These are phyloP conservation scores for Oeneis ivallda DNA, from an alignment of 2,888 invertebrate genomes.

Conservation along the genomic window DNA sequence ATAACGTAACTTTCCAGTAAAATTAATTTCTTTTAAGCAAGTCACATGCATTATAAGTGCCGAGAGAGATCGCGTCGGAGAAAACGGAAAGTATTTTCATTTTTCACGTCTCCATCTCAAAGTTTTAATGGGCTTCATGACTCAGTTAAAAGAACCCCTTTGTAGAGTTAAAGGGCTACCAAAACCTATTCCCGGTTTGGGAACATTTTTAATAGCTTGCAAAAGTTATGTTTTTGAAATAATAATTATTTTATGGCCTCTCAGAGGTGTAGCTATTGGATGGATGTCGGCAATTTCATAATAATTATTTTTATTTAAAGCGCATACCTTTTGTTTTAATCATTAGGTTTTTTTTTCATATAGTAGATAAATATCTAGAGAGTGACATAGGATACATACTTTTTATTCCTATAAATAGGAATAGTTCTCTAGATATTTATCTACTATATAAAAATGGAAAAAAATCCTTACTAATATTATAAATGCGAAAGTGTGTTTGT, in stretches of 20 bases:
- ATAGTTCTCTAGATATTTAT: too few species aligned
- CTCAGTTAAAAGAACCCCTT: conserved; percentile 37
- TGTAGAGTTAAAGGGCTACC: conserved; percentile 26
- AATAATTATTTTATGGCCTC: not conserved
- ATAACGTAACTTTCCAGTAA: not conserved
- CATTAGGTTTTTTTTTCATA: too few species aligned
- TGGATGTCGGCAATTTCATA: too few species aligned
- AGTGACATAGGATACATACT: too few species aligned
- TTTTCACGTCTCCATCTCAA: conserved; percentile 62
- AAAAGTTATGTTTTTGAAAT: conserved; percentile 9
- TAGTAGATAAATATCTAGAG: too few species aligned
- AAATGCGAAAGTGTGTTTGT: too few species aligned
- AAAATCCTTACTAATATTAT: too few species aligned
- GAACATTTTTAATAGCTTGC: conserved; percentile 12
- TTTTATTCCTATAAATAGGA: too few species aligned
- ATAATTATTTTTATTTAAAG: too few species aligned
- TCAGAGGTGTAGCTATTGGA: too few species aligned
- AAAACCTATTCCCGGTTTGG: conserved; percentile 19
- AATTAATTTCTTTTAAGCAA: conserved; percentile 42
- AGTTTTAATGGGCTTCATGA: conserved; percentile 63
- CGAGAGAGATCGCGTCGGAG: conserved; percentile 39
- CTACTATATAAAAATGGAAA: too few species aligned
- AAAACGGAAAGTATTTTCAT: conserved; percentile 58
- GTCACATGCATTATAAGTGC: conserved; percentile 56
- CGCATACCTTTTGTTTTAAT: too few species aligned